Evolutionary conservation across 1,140 invertebrate species (phyloP), one percentile per base, ranked within the genome.

Genomic region (Laupala kohalensis): DNA sequence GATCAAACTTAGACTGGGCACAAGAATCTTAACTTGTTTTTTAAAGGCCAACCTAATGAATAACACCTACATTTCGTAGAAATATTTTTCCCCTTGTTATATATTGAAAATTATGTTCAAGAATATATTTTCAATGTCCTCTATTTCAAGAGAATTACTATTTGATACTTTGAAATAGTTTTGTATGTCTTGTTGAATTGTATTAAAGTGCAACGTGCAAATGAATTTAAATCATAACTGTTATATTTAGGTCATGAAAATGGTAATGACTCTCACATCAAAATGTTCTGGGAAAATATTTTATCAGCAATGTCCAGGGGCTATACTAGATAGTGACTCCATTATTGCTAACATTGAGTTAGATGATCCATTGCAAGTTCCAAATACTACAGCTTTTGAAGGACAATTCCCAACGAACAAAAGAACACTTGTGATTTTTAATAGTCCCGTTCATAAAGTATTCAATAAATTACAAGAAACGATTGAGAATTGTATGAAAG

Each of bases 211-310:
- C n/a, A n/a, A n/a, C n/a, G n/a, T n/a, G n/a, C n/a, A n/a, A n/a
- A n/a, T n/a, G n/a, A n/a, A n/a, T n/a, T n/a, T n/a, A n/a, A n/a
- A n/a, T n/a, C n/a, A n/a, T 2, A 53, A 53, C 4, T 53, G 37
- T 53, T 53, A 13, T 19, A 53, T 73, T 0, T 76, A 87, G 86
- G 96, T 99, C 0, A 99, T 99, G 98, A 99, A 99, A 82, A 99
- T 99, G 96, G 93, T 99, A 3, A 98, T 99, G 94, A 97, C 96
- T 0, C 81, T 99, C 0, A 91, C 92, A 0, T 90, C 94, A 0
- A 85, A 86, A 53, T 96, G 98, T 79, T 87, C 90, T 26, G 97
- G 97, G n/a, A 88, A 87, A 24, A 84, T 99, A 4, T 91, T 90
- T 64, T 97, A 94, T 81, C 85, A 88, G 5, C 94, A 97, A 76